These are phyloP conservation scores for Sebastes itinus DNA, from an alignment of 2,797 vertebrate genomes.

Conservation along the genomic window DNA sequence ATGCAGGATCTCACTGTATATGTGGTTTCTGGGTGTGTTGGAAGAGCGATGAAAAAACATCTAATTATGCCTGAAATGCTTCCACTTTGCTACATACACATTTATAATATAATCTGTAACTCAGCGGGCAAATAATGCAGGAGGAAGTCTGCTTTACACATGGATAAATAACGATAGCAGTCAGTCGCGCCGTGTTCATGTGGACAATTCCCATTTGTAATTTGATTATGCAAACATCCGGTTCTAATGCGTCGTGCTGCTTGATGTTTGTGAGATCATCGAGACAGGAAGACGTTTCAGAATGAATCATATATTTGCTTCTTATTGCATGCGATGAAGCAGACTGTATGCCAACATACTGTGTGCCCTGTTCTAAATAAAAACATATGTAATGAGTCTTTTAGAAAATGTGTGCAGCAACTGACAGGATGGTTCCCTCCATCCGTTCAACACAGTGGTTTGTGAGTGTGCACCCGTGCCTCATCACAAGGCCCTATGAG, in stretches of 20 bases:
- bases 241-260: slow-evolving; percentile 2
- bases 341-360: background rate
- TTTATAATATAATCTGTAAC: background rate
- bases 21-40: slow-evolving; percentile 3
- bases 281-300: background rate
- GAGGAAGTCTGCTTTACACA: slow-evolving; percentile 9
- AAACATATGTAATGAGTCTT: background rate
- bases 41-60: slow-evolving; percentile 15
- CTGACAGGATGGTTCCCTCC: background rate
- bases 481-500: background rate
- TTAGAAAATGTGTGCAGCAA: background rate
- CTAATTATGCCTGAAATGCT: slow-evolving; percentile 44
- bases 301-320: background rate
- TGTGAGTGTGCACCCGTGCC: no score
- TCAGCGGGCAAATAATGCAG: slow-evolving; percentile 10
- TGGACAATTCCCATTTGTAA: slow-evolving; percentile 32
- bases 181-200: slow-evolving; percentile 16
- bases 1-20: background rate
- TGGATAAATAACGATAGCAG: slow-evolving; percentile 11
- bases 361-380: background rate
- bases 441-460: background rate
- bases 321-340: background rate
- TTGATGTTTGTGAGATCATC: slow-evolving; percentile 22
- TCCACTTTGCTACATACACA: slow-evolving; percentile 19
- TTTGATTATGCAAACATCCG: slow-evolving; percentile 45